phyloP scores from a whole-genome alignment of 2,888 invertebrate species.

The Erebia ligea region DNA sequence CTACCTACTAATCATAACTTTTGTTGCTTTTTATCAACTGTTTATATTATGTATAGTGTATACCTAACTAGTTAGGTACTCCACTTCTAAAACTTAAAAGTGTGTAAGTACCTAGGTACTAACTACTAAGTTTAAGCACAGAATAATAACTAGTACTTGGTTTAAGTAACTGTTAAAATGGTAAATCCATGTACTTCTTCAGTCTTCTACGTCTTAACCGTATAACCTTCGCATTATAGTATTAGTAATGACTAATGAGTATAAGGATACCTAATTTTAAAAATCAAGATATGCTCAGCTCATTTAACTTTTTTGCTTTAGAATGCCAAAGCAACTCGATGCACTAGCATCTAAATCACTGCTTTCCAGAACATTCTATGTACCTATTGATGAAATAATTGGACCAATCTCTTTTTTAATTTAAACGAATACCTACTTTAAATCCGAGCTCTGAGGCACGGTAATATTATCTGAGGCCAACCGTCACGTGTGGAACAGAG shows the following conservation, averaged over 20 bases:
- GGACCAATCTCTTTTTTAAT: conserved; percentile 8
- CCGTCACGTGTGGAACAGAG: conserved; percentile 28
- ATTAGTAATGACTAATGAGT: too few relatives aligned
- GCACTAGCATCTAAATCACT: not conserved
- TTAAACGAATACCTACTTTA: not conserved
- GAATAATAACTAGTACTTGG: too few relatives aligned
- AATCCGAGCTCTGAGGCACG: conserved; percentile 19
- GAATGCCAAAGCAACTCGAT: too few relatives aligned
- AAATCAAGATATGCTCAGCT: too few relatives aligned
- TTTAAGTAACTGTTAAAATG: too few relatives aligned
- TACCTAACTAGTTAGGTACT: not conserved
- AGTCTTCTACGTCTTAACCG: too few relatives aligned
- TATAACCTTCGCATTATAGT: too few relatives aligned
- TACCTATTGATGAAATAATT: not conserved
- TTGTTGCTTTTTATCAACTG: not conserved
- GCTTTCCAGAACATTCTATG: not conserved
- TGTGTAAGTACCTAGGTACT: too few relatives aligned
- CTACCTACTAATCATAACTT: not conserved
- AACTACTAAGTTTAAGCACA: too few relatives aligned
- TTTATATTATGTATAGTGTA: not conserved
- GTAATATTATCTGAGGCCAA: conserved; percentile 29
- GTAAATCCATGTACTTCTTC: too few relatives aligned
- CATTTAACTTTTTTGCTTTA: too few relatives aligned
- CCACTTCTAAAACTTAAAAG: not conserved
- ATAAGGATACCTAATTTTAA: too few relatives aligned